Evolutionary conservation across 2,113 vertebrate species (phyloP), one percentile per base, ranked within the genome.

Genomic region (Sitta europaea): DNA sequence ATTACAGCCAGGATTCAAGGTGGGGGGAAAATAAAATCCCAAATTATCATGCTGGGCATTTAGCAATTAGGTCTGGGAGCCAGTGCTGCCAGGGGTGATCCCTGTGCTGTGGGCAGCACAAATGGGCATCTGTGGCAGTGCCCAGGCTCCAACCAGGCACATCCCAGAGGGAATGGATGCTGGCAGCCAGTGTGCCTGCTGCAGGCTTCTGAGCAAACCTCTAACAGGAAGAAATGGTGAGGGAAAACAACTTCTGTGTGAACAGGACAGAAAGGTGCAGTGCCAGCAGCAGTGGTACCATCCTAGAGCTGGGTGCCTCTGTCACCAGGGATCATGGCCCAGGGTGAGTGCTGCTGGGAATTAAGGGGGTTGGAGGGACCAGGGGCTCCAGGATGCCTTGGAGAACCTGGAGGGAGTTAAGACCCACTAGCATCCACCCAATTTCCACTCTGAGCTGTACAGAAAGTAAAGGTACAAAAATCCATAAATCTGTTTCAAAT

Each of bases 271-370:
- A 47, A 68, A 51, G 58, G 43, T 75, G 72, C 5, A 1, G 42
- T 18, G 14, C 43, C 53, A 66, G 28, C 42, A 66, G 38, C 0
- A 0, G 9, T 31, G 50, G 65, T 27, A 8, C 38, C 18, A 4
- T 12, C 27, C 50, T 22, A 4, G 21, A 2, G 5, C 1, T 35
- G 48, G 33, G 21, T 28, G 6, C 3, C 38, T 47, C 59, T 35
- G 13, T 38, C 2, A 0, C 38, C 24, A 2, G 0, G 18, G 18
- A 40, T 47, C 0, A 0, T 2, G 1, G 4, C 27, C 40, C n/a
- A 35, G 50, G 11, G 36, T 40, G 50, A 28, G 21, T 10, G 33
- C 10, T 43, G 66, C 51, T 83, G 84, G 71, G 48, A 53, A 45
- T 66, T 40, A 36, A 66, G 65, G 14, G 54, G 54, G 14, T 11